Conservation (phyloP, 2,888 invertebrate species). For the Horisme vitalbata region DNA sequence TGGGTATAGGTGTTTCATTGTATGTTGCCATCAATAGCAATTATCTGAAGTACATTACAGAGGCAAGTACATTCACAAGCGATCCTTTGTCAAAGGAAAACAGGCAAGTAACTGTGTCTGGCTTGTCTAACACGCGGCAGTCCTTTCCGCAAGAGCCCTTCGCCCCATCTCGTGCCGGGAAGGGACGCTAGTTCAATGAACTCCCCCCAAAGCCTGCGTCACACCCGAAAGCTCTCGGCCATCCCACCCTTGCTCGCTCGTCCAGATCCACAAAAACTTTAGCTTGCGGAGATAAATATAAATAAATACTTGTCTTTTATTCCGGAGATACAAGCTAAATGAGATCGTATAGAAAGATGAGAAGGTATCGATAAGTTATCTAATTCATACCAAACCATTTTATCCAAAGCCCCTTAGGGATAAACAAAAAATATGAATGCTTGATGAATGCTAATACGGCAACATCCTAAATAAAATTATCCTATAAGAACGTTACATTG, state of each 20-base stretch:
- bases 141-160: conserved; percentile 11
- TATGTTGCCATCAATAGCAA: too few species aligned
- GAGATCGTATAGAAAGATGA: conserved; percentile 1
- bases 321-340: not conserved
- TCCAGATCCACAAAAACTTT: conserved; percentile 15
- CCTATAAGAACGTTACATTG: too few species aligned
- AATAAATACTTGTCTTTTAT: conserved; percentile 16
- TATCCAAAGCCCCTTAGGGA: conserved; percentile 2
- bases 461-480: too few species aligned
- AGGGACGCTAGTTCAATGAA: conserved; percentile 23
- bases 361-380: conserved; percentile 16
- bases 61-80: too few species aligned
- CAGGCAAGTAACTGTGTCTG: not conserved
- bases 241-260: conserved; percentile 12
- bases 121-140: conserved; percentile 4
- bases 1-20: too few species aligned
- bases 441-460: conserved; percentile 2
- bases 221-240: conserved; percentile 16
- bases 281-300: conserved; percentile 10
- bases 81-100: conserved; percentile 5
- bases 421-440: conserved; percentile 3
- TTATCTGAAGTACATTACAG: too few species aligned
- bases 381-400: conserved; percentile 9
- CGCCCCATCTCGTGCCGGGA: conserved; percentile 12
- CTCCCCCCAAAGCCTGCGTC: conserved; percentile 22